These are phyloP conservation scores for Gadus macrocephalus DNA, from an alignment of 2,113 vertebrate species.

Conservation along the genomic window DNA sequence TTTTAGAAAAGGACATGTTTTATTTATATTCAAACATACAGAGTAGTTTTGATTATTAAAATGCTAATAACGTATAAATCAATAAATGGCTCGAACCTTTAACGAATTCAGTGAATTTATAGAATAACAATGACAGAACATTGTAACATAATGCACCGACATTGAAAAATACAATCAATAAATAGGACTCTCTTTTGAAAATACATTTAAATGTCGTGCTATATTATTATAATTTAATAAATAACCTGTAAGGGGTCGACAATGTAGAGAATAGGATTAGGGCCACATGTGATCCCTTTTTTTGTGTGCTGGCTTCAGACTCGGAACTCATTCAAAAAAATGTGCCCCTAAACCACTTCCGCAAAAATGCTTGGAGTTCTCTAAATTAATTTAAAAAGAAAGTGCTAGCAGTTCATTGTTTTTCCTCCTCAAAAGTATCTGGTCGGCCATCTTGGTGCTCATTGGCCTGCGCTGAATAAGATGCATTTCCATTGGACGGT, in stretches of 20 bases:
- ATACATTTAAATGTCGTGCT: neutral
- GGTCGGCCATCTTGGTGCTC: neutral
- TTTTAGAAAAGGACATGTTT: no score
- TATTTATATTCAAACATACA: no score
- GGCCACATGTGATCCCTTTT: no score
- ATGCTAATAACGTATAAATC: neutral
- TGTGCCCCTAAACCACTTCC: no score
- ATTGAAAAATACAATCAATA: conserved; percentile 19
- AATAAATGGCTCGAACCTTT: conserved; percentile 15
- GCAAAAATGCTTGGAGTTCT: neutral
- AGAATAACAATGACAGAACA: no score
- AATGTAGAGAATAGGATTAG: no score
- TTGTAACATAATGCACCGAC: no score
- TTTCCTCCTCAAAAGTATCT: neutral
- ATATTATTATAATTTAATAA: no score
- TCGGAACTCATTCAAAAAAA: no score
- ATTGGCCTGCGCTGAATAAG: conserved; percentile 3
- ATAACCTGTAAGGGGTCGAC: no score
- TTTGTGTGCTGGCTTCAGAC: no score
- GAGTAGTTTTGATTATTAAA: neutral
- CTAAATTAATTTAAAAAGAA: neutral
- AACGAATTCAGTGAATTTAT: neutral
- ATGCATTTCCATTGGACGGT: accelerated
- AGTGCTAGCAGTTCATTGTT: neutral
- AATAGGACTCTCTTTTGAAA: neutral